Conservation (phyloP, 2,797 vertebrate genomes). For the Dicrostonyx torquatus region DNA sequence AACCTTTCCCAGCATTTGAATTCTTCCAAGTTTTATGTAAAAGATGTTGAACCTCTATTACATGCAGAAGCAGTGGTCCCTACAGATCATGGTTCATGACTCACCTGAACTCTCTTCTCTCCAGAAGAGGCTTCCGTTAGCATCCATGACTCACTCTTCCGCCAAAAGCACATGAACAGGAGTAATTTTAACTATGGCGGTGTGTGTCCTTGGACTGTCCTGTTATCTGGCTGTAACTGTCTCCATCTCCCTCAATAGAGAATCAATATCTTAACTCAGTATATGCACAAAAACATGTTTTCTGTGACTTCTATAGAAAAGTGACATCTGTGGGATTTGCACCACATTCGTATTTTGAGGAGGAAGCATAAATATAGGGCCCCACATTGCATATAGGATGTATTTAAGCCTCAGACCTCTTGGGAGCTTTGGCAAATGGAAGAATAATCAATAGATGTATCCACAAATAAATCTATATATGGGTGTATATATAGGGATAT, state of each 20-base stretch:
- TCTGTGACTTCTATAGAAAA: neutral
- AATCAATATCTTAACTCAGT: conserved; percentile 2
- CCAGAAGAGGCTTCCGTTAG: neutral
- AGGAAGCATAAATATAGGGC: conserved; percentile 35
- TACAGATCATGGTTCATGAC: neutral
- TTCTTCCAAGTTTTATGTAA: conserved; percentile 15
- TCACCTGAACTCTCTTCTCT: neutral
- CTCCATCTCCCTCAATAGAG: neutral
- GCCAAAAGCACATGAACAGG: neutral
- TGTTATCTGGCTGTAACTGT: conserved; percentile 2
- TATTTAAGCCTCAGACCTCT: neutral
- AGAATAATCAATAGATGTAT: neutral
- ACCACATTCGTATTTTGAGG: conserved; percentile 48
- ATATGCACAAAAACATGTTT: neutral
- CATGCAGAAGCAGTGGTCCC: neutral
- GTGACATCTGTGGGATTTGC: neutral
- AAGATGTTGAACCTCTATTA: neutral
- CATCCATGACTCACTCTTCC: neutral
- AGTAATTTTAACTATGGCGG: neutral
- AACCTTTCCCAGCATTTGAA: neutral
- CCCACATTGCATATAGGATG: neutral
- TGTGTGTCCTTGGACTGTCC: neutral
- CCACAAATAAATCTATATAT: neutral
- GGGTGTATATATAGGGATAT: neutral
- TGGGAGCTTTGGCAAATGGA: conserved; percentile 17